Percentiles rank a stretch among this genome's conserved stretches.
phyloP scores from a whole-genome alignment of 2,888 invertebrate genomes.

The Drosophila heteroneura region DNA sequence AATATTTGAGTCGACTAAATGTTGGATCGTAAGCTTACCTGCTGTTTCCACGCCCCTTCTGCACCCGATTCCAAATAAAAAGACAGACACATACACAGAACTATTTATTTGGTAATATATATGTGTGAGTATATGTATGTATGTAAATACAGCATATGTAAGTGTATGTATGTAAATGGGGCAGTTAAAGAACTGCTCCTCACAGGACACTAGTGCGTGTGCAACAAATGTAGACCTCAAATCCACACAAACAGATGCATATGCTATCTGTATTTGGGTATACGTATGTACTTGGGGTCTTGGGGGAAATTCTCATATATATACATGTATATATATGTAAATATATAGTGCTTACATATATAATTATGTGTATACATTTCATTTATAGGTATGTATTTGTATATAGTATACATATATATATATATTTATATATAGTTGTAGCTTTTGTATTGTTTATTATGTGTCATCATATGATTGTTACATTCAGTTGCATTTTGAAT shows the following conservation, averaged over 20 bases:
- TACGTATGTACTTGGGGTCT: slow-evolving; percentile 14
- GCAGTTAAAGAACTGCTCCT: slow-evolving; percentile 27
- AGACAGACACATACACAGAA: slow-evolving; percentile 60
- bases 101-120: slow-evolving; percentile 68
- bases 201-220: slow-evolving; percentile 10
- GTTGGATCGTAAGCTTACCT: not conserved
- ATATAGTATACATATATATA: slow-evolving; percentile 20
- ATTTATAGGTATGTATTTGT: slow-evolving; percentile 26
- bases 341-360: slow-evolving; percentile 18
- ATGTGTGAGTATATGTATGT: slow-evolving; percentile 28
- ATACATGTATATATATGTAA: slow-evolving; percentile 31
- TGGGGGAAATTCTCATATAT: slow-evolving; percentile 4
- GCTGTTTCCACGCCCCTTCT: not conserved
- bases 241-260: slow-evolving; percentile 20
- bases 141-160: slow-evolving; percentile 9
- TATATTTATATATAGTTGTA: slow-evolving; percentile 27
- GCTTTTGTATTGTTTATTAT: slow-evolving; percentile 57
- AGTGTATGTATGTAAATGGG: slow-evolving; percentile 44
- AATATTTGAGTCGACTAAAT: not conserved
- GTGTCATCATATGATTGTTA: slow-evolving; percentile 77
- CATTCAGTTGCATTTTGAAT: slow-evolving; percentile 71
- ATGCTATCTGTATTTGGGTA: slow-evolving; percentile 3
- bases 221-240: slow-evolving; percentile 1
- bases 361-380: slow-evolving; percentile 31
- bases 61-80: slow-evolving; percentile 12